Base-by-base conservation (phyloP, 2,113 vertebrate genomes). In the Coracopsis vasa region DNA sequence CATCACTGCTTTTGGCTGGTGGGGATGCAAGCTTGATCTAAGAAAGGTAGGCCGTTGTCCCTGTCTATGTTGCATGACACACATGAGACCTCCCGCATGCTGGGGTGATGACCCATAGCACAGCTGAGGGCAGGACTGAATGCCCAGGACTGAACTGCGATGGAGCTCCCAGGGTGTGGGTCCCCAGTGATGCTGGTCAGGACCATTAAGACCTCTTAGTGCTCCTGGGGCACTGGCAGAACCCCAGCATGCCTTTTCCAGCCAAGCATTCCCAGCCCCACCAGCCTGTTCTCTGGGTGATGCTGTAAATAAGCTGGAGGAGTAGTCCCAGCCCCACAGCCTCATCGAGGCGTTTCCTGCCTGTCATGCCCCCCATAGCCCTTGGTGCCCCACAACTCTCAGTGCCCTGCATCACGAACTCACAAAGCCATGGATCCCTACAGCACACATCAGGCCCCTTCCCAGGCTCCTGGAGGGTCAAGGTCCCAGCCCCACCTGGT, bases 21-120 rank as follows among this genome's bases (percentile, higher is more conserved):
- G n/a, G 20, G 16, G 14, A 44, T 0, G 1, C 25, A 20, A 45
- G 33, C 28, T 25, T 37, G 56, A 54, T 60, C 33, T 1, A 1
- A 24, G 19, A 44, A 41, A 54, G 35, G 13, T 12, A 14, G 27
- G 24, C 6, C 5, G 0, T 37, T 74, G 29, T 65, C 41, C 37
- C 16, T 62, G 24, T 17, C 39, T 13, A 0, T 20, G 23, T 21
- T 44, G n/a, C 12, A 3, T 13, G 53, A 53, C 31, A 66, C 37
- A 51, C 33, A 62, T 0, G 0, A 69, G 71, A 66, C 20, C 4
- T 74, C 42, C 11, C 27, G 61, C 0, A 0, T 31, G 25, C 69
- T 56, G 29, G 17, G 29, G 9, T 35, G 48, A 77, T 29, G 51
- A 70, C 24, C 16, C 29, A 19, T 0, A 0, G 51, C 50, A 54